Evolutionary conservation across 92 coral and sea anemone genomes (phyloP).

Genomic region (Diadumene lineata): DNA sequence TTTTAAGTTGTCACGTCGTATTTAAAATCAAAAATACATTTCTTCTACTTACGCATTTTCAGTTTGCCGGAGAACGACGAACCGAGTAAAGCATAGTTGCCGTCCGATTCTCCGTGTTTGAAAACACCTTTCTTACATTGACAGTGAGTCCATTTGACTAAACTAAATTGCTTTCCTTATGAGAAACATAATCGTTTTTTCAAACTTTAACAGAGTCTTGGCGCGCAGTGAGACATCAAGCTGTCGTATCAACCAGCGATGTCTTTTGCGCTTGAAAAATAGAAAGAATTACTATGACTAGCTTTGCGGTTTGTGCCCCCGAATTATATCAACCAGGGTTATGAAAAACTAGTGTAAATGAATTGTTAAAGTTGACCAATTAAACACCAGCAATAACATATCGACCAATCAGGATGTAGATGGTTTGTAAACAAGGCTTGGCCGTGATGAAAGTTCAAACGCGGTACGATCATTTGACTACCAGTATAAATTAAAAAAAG

Average conservation of each 20-base stretch:
- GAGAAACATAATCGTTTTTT: no score
- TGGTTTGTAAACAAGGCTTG: conserved; percentile 15
- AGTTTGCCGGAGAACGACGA: no score
- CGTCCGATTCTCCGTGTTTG: no score
- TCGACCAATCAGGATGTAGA: conserved; percentile 17
- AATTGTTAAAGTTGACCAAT: conserved; percentile 35
- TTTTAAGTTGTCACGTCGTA: no score
- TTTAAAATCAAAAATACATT: no score
- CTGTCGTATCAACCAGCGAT: not conserved
- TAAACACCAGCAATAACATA: not conserved
- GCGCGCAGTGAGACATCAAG: no score
- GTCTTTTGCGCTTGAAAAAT: not conserved
- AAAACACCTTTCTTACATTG: no score
- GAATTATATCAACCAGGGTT: not conserved
- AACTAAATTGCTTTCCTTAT: no score
- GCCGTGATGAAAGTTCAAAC: not conserved
- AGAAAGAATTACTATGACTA: not conserved
- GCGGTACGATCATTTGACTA: not conserved
- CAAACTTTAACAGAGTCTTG: no score
- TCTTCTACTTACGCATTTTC: no score
- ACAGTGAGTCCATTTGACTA: no score
- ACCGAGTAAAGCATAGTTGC: no score
- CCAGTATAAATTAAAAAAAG: not conserved
- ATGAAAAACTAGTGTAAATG: conserved; percentile 21
- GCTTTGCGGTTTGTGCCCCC: conserved; percentile 21